These are phyloP conservation scores for Scaeva pyrastri DNA, from an alignment of 2,888 invertebrate genomes.

Conservation along the genomic window DNA sequence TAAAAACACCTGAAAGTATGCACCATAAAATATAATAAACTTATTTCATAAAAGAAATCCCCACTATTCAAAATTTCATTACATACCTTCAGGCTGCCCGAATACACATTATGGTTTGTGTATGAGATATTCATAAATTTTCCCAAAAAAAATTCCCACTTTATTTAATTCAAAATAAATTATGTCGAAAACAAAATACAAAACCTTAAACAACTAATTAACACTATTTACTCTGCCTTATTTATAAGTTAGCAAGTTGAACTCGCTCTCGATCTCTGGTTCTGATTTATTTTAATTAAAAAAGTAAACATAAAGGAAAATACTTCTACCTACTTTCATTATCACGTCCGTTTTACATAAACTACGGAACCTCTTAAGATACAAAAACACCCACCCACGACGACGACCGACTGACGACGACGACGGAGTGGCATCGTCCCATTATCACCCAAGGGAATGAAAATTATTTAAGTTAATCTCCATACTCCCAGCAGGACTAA, in stretches of 20 bases:
- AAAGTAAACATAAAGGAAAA: constrained; percentile 55
- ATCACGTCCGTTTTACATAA: constrained; percentile 52
- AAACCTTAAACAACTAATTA: constrained; percentile 57
- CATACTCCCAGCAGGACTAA: constrained; percentile 35
- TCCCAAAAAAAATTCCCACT: constrained; percentile 27
- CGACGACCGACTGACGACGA: too few relatives aligned
- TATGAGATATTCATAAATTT: constrained; percentile 28
- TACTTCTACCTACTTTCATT: not conserved
- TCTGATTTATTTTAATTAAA: constrained; percentile 67
- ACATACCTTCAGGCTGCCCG: constrained; percentile 40
- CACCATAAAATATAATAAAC: constrained; percentile 7
- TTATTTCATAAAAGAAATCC: too few relatives aligned
- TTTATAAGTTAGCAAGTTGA: not conserved
- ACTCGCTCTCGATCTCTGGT: not conserved
- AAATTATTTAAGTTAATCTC: constrained; percentile 48
- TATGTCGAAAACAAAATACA: constrained; percentile 13
- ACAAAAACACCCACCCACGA: too few relatives aligned
- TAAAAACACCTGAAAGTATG: constrained; percentile 23
- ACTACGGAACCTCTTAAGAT: constrained; percentile 19
- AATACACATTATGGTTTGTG: constrained; percentile 26
- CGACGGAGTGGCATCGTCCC: too few relatives aligned
- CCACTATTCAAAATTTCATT: not conserved
- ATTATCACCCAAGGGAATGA: not conserved
- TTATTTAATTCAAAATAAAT: constrained; percentile 34
- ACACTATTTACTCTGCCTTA: constrained; percentile 36